These are phyloP conservation scores for Drosophila athabasca DNA, from an alignment of 1,140 invertebrate species.

Conservation along the genomic window DNA sequence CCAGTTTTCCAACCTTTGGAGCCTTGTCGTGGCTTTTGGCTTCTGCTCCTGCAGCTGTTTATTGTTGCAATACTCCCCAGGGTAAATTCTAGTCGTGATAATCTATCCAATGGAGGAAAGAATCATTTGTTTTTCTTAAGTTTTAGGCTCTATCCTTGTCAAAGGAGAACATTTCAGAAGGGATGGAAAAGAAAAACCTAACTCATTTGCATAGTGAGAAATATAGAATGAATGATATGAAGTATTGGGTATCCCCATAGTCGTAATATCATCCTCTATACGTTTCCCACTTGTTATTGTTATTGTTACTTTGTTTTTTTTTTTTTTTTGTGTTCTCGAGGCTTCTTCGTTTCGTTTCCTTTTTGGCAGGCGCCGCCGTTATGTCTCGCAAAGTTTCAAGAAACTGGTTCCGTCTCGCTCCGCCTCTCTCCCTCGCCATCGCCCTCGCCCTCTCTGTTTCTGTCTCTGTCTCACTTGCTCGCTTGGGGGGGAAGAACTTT, in stretches of 20 bases:
- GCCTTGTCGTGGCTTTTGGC: conserved; percentile 12
- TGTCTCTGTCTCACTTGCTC: neutral
- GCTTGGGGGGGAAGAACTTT: conserved; percentile 14
- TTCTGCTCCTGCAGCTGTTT: neutral
- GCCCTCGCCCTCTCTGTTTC: neutral
- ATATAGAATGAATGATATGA: no score
- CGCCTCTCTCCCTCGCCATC: neutral
- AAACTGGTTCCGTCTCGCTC: conserved; percentile 42
- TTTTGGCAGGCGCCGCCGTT: conserved; percentile 57
- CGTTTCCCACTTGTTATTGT: neutral
- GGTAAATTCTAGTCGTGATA: neutral
- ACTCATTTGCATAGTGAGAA: no score
- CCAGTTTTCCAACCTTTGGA: neutral
- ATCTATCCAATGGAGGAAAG: no score
- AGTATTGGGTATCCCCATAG: no score
- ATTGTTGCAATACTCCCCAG: neutral
- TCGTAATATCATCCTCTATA: no score
- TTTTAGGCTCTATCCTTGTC: no score
- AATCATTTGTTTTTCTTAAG: neutral
- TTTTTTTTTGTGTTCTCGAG: conserved; percentile 16
- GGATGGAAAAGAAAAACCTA: no score
- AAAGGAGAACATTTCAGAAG: neutral
- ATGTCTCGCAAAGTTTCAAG: conserved; percentile 68
- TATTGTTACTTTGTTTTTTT: neutral
- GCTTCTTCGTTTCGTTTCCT: conserved; percentile 23